Base-by-base conservation (phyloP, 2,113 vertebrate species). In the Pseudonaja textilis region DNA sequence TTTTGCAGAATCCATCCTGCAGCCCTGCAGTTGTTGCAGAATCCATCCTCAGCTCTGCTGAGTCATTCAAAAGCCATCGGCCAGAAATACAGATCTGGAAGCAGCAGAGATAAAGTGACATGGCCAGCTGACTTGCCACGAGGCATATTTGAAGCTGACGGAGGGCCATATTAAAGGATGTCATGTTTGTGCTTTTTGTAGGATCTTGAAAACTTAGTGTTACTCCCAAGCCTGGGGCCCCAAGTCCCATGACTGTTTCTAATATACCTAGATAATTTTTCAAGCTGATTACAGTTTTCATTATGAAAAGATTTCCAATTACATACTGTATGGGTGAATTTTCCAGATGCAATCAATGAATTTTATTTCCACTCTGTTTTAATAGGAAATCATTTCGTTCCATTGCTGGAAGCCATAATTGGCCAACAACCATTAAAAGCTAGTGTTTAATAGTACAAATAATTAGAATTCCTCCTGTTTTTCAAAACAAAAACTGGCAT, bases 341-440 rank as follows among this genome's bases (percentile, higher is more conserved):
- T 5, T 59, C 42, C 29, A 25, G 23, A 52, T 64, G 50, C 3
- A 87, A 87, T 34, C 93, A 91, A 93, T 91, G 3, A 2, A 22
- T 69, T 50, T 87, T 87, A 89, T 61, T 61, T 26, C 26, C 57
- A 94, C 0, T 88, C 85, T 74, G 92, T 85, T 90, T 45, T 20
- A 1, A 91, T 29, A 94, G 91, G 86, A 29, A 92, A 64, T 88
- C 92, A 89, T 91, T 94, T 93, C 50, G 45, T 87, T 29, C 64
- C 91, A 94, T 85, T 64, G 88, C 87, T 59, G 93, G 64, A 94
- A 95, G 94, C 91, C 91, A 95, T 7, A 3, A 94, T n/a, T 1
- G 22, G 20, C 92, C 93, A 96, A 94, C 59, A 93, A 89, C 61
- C 22, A 85, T 93, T 93, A 92, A 22, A 85, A 92, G 42, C 57